phyloP scores from a whole-genome alignment of 2,888 invertebrate genomes.

The Dolomedes plantarius region DNA sequence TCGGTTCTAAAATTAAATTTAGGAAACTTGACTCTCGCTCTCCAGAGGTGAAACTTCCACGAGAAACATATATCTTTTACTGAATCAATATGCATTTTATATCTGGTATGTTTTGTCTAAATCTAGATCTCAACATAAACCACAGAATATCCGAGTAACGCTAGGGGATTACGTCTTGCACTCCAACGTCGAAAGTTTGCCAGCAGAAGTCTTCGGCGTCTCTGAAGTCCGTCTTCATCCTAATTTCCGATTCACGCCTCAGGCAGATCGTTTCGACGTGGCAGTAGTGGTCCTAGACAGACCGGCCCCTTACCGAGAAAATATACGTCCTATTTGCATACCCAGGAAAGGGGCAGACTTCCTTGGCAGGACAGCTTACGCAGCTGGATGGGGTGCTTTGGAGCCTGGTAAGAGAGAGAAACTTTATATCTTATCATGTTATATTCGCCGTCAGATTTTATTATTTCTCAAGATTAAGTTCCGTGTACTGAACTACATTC shows the following conservation, averaged over 20 bases:
- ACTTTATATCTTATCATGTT: no score
- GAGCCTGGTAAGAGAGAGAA: conserved; percentile 81
- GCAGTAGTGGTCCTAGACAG: conserved; percentile 89
- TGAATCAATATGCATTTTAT: no score
- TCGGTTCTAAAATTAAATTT: no score
- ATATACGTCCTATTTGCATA: conserved; percentile 92
- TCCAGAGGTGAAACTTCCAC: no score
- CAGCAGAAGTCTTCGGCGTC: conserved; percentile 95
- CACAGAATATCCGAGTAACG: conserved; percentile 93
- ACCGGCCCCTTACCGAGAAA: conserved; percentile 83
- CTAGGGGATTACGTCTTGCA: conserved; percentile 95
- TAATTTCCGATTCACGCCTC: conserved; percentile 93
- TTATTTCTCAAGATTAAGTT: no score
- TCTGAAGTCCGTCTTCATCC: conserved; percentile 92
- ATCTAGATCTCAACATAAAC: conserved; percentile 77
- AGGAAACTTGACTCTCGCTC: no score
- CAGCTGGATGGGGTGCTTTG: conserved; percentile 94
- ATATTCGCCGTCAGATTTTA: no score
- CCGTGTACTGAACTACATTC: no score
- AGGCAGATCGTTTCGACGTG: conserved; percentile 89
- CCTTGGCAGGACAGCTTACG: conserved; percentile 92
- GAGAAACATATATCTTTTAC: no score
- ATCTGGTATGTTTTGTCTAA: no score
- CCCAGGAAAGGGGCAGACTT: conserved; percentile 93
- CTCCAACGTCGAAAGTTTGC: conserved; percentile 92